Evolutionary conservation across 1,140 invertebrate genomes (phyloP).

Genomic region (Drosophila orena): DNA sequence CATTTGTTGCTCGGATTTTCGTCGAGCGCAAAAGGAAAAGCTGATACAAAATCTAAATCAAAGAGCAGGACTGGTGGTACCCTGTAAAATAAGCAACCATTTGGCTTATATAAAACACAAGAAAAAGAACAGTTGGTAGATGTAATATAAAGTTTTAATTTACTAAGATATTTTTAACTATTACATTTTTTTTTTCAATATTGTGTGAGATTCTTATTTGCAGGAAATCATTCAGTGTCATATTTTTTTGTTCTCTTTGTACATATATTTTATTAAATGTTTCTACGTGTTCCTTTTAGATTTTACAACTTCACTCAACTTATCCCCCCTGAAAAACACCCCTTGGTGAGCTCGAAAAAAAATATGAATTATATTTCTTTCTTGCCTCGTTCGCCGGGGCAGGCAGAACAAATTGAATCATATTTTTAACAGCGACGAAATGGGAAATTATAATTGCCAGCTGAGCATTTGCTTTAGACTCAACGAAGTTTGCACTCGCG

Average conservation of each 20-base stretch:
- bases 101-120: too few relatives aligned
- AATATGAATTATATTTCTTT: slow-evolving; percentile 36
- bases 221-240: too few relatives aligned
- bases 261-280: background rate
- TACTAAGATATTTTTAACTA: too few relatives aligned
- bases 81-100: background rate
- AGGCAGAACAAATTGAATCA: slow-evolving; percentile 74
- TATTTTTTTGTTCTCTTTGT: background rate
- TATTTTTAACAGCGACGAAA: slow-evolving; percentile 75
- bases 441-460: slow-evolving; percentile 81
- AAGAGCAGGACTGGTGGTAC: background rate
- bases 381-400: slow-evolving; percentile 35
- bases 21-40: slow-evolving; percentile 19
- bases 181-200: too few relatives aligned
- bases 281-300: background rate
- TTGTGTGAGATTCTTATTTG: too few relatives aligned
- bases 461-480: slow-evolving; percentile 61
- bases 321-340: background rate
- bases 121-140: background rate
- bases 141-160: too few relatives aligned
- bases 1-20: slow-evolving; percentile 74
- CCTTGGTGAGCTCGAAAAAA: slow-evolving; percentile 8
- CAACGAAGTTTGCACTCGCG: slow-evolving; percentile 24
- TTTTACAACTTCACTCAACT: background rate
- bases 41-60: slow-evolving; percentile 10